A percentile compares a stretch with the other conserved stretches of the same genome.
phyloP scores from a whole-genome alignment of 2,113 vertebrate genomes.

The Spilogale gracilis region DNA sequence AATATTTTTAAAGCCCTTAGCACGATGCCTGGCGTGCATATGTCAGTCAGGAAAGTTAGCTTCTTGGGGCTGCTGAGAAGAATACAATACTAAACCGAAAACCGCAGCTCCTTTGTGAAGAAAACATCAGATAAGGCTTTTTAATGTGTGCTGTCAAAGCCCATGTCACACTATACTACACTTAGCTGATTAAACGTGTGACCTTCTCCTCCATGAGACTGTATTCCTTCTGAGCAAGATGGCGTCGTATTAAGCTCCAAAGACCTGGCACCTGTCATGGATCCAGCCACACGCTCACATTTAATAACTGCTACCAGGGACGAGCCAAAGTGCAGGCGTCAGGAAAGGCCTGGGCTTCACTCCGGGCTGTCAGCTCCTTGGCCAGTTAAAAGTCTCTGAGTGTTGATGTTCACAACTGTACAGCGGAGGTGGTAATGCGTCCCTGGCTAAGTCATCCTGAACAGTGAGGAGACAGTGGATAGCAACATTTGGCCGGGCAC shows the following conservation, averaged over 20 bases:
- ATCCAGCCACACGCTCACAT: neutral
- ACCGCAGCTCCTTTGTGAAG: neutral
- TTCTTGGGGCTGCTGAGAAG: neutral
- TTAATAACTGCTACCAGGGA: neutral
- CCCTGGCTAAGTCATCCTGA: neutral
- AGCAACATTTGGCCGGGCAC: neutral
- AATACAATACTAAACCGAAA: neutral
- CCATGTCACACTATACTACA: neutral
- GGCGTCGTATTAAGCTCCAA: neutral
- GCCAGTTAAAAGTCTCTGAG: neutral
- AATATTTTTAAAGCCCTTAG: neutral
- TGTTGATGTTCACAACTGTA: neutral
- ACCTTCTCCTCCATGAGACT: neutral
- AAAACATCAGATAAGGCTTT: neutral
- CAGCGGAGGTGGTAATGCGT: neutral
- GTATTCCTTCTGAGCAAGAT: neutral
- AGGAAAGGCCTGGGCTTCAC: neutral
- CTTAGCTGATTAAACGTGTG: neutral
- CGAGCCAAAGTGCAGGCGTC: neutral
- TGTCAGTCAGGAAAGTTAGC: neutral
- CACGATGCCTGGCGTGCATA: neutral
- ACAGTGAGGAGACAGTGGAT: neutral
- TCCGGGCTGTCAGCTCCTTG: neutral
- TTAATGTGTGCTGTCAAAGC: neutral
- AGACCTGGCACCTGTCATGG: neutral